Evolutionary conservation across 2,888 invertebrate species (phyloP), one percentile per base, ranked within the genome.

Genomic region (Cephalotes varians): DNA sequence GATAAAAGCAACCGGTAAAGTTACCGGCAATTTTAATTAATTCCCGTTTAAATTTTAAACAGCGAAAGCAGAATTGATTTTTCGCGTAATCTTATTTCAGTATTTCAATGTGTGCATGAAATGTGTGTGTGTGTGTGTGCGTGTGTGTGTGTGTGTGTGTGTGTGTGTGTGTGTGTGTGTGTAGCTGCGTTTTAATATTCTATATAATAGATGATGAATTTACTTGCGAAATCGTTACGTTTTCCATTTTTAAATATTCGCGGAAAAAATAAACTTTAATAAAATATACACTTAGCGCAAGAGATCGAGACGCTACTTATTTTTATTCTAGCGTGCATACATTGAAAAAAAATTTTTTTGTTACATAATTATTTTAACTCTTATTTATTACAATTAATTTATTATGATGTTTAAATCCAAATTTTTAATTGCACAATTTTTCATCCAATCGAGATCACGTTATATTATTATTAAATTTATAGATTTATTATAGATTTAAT

Each of bases 11-110:
- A 7, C n/a, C n/a, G n/a, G n/a, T n/a, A n/a, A n/a, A n/a, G 5
- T 2, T 56, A 77, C 69, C 69, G 40, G 65, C 56, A 31, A 56
- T 69, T 69, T 54, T 44, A 77, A 77, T 67, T 31, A 77, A 77
- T 12, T 54, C 18, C 44, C 1, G n/a, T 18, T 65, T 12, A 65
- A 76, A 67, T 67, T 67, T 77, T 54, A 40, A 56, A 7, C 18
- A 77, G 69, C 31, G 77, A 77, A 77, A 77, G 40, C 21, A 44
- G 21, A 40, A 40, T 74, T 18, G 1, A 34, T 62, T 56, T 77
- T 67, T 28, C 21, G 47, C 44, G 15, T 40, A 56, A 67, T 77
- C n/a, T 18, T 25, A 25, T 10, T 47, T 73, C 15, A 15, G 6
- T 60, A 2, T 51, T 44, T 40, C 18, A 21, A 44, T 3, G 31